Base-by-base conservation (phyloP, 1,140 invertebrate genomes). In the Saccostrea echinata region DNA sequence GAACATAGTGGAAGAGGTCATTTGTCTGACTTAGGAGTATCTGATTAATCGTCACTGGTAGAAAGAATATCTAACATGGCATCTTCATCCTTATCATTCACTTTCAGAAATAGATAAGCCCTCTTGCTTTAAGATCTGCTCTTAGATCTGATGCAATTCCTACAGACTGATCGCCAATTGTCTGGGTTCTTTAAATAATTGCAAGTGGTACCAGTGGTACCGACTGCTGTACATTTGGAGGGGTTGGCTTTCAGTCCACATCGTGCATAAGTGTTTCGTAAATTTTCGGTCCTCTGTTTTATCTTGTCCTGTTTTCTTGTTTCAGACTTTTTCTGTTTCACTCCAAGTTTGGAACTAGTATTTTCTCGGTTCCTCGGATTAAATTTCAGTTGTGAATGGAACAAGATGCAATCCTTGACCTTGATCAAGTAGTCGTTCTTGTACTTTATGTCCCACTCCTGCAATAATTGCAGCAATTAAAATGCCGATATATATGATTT, bases 401-500 rank as follows among this genome's bases (percentile, higher is more conserved):
- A 80, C 88, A 0, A 88, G 13, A 21, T 71, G 82, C 16, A 88
- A 35, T 27, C 85, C 51, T 30, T 57, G 71, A 8, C 84, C 88
- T 24, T 83, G 71, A 16, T 86, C 84, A 27, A 88, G 43, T 3
- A 86, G 18, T 52, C 76, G 30, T 43, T 88, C 76, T 76, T 88
- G 88, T 12, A 88, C 76, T 83, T 30, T 3, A n/a, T n/a, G n/a
- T n/a, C n/a, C n/a, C n/a, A n/a, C n/a, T n/a, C n/a, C n/a, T n/a
- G n/a, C n/a, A n/a, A 88, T 86, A n/a, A 88, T 86, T 21, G 33
- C 11, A 68, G 85, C 84, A 51, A 86, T 61, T n/a, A 88, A 33
- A 81, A 88, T 64, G 51, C 81, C 87, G n/a, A n/a, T n/a, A n/a
- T n/a, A n/a, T n/a, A n/a, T n/a, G n/a, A n/a, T n/a, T n/a, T n/a